A percentile compares a stretch with the other conserved stretches of the same genome.
These are phyloP conservation scores for Tor tambroides DNA, from an alignment of 2,113 vertebrate genomes.

Conservation along the genomic window DNA sequence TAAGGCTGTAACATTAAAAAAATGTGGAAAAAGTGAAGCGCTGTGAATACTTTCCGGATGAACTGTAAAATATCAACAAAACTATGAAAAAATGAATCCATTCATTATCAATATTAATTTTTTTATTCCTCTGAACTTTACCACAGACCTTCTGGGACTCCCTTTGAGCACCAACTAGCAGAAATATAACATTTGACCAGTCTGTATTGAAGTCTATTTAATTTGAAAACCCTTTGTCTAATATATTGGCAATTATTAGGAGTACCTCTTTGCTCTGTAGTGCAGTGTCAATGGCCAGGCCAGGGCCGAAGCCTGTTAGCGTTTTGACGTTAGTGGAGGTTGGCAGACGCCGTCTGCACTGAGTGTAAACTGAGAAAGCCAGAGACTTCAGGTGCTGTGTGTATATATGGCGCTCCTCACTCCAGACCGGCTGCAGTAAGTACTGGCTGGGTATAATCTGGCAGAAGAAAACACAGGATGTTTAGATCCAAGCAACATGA, in stretches of 20 bases:
- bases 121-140: neutral
- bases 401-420: slow-evolving; percentile 92
- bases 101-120: too few relatives aligned
- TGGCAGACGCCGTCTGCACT: slow-evolving; percentile 93
- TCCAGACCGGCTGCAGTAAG: slow-evolving; percentile 93
- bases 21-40: too few relatives aligned
- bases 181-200: too few relatives aligned
- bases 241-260: slow-evolving; percentile 52
- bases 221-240: neutral
- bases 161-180: too few relatives aligned
- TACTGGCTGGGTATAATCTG: slow-evolving; percentile 97
- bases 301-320: slow-evolving; percentile 96
- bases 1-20: too few relatives aligned
- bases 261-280: slow-evolving; percentile 93
- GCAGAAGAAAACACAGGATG: slow-evolving; percentile 69
- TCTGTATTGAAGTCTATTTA: neutral
- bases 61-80: too few relatives aligned
- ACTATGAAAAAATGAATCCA: too few relatives aligned
- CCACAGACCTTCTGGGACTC: neutral
- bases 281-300: slow-evolving; percentile 94
- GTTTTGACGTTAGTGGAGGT: slow-evolving; percentile 96
- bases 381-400: slow-evolving; percentile 97
- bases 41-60: too few relatives aligned
- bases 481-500: neutral
- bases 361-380: slow-evolving; percentile 95